phyloP scores from a whole-genome alignment of 1,140 invertebrate species.

The Trichoplusia ni region DNA sequence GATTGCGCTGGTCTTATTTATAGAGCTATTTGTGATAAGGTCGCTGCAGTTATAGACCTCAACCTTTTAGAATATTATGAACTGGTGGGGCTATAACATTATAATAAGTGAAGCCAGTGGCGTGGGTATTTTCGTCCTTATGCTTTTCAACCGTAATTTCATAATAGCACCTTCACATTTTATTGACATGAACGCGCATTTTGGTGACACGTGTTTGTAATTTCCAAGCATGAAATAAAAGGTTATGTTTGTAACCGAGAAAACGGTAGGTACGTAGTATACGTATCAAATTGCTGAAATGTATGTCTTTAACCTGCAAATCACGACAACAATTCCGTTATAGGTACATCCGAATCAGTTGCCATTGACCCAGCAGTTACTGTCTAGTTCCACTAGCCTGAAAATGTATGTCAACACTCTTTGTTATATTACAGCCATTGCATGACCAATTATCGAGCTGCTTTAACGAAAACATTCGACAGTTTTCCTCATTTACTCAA shows the following conservation, averaged over 20 bases:
- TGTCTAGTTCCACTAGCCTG: neutral
- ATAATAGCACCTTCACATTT: slow-evolving; percentile 10
- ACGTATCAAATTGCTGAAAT: slow-evolving; percentile 14
- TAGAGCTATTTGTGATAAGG: slow-evolving; percentile 24
- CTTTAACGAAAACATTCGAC: slow-evolving; percentile 4
- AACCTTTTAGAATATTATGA: neutral
- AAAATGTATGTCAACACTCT: slow-evolving; percentile 5
- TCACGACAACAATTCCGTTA: neutral
- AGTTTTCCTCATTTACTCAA: slow-evolving; percentile 10
- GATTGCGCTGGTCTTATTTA: slow-evolving; percentile 24
- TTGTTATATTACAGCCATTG: slow-evolving; percentile 8
- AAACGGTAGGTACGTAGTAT: neutral
- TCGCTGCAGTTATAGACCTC: slow-evolving; percentile 19
- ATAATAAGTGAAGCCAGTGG: neutral
- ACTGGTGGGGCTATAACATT: neutral
- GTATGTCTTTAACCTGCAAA: neutral
- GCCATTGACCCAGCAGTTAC: slow-evolving; percentile 6
- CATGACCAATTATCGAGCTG: slow-evolving; percentile 3
- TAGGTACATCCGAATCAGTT: neutral
- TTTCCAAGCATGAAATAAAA: slow-evolving; percentile 6
- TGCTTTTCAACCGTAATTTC: neutral
- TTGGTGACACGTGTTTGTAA: slow-evolving; percentile 19
- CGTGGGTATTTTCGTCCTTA: neutral
- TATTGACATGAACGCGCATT: slow-evolving; percentile 18
- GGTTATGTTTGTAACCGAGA: neutral